Percentiles rank a stretch among this genome's conserved stretches.
Evolutionary conservation across 2,888 invertebrate species (phyloP).

Genomic region (Drosophila longiperda): DNA sequence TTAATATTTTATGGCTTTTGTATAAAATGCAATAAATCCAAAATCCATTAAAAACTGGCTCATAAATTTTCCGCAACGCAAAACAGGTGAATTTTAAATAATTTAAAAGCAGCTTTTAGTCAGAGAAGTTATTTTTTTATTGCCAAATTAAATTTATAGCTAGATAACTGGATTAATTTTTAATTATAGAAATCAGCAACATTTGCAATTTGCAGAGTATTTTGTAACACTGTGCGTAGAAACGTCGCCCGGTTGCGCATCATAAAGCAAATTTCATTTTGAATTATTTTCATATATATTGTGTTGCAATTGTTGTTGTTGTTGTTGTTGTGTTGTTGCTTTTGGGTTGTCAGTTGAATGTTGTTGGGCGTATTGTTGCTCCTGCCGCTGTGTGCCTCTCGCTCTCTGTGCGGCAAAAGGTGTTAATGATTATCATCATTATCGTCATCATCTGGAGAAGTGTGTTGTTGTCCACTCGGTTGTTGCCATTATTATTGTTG

Average conservation of each 20-base stretch:
- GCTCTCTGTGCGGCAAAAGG: constrained; percentile 77
- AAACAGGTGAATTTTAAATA: neutral
- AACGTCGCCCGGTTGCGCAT: constrained; percentile 81
- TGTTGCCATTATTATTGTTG: constrained; percentile 17
- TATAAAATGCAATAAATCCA: neutral
- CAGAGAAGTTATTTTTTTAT: neutral
- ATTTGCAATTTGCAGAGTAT: neutral
- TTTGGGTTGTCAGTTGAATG: constrained; percentile 38
- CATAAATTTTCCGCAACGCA: neutral
- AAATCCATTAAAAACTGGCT: neutral
- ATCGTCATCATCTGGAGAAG: constrained; percentile 67
- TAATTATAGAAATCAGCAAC: neutral
- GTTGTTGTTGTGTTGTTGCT: constrained; percentile 31
- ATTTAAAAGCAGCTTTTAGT: neutral
- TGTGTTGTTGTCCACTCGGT: constrained; percentile 27
- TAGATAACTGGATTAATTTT: neutral
- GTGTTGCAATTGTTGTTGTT: constrained; percentile 27
- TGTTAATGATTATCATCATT: constrained; percentile 82
- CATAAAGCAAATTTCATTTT: constrained; percentile 85
- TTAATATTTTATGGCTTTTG: neutral
- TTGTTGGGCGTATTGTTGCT: constrained; percentile 63
- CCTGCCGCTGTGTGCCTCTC: constrained; percentile 34
- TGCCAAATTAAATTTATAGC: neutral
- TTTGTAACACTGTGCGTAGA: constrained; percentile 58
- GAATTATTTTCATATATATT: constrained; percentile 84